These are phyloP conservation scores for Recurvirostra avosetta DNA, from an alignment of 2,113 vertebrate species.

Conservation along the genomic window DNA sequence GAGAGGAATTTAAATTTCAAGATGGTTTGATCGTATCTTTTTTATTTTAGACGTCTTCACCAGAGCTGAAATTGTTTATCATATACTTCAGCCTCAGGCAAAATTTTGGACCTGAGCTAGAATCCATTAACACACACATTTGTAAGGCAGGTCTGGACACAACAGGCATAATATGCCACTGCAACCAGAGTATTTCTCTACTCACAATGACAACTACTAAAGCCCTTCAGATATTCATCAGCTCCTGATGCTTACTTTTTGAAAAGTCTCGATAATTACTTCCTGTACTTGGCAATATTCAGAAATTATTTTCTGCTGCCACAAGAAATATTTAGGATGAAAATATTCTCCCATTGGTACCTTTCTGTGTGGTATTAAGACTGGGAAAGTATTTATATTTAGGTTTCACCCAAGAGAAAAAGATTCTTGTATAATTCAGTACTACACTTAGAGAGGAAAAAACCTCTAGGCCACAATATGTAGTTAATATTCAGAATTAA, in stretches of 20 bases:
- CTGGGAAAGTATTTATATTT: constrained; percentile 76
- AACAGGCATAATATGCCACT: neutral
- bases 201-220: neutral
- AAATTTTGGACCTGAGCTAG: neutral
- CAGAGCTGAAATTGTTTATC: neutral
- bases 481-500: constrained; percentile 85
- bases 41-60: neutral
- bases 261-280: constrained; percentile 52
- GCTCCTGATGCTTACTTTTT: constrained; percentile 1
- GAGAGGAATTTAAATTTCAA: neutral
- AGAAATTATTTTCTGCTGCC: constrained; percentile 63
- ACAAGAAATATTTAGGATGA: constrained; percentile 67
- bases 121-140: neutral
- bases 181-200: neutral
- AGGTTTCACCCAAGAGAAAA: constrained; percentile 76
- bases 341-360: constrained; percentile 70
- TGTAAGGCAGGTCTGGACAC: neutral
- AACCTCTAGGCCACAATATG: constrained; percentile 87
- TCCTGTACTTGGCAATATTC: constrained; percentile 26
- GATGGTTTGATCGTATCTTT: neutral
- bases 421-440: constrained; percentile 85
- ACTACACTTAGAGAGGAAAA: constrained; percentile 79
- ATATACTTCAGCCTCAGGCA: neutral
- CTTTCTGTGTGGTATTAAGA: constrained; percentile 67
- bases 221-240: neutral